Evolutionary conservation across 2,888 invertebrate genomes (phyloP).

Genomic region (Idaea dimidiata): DNA sequence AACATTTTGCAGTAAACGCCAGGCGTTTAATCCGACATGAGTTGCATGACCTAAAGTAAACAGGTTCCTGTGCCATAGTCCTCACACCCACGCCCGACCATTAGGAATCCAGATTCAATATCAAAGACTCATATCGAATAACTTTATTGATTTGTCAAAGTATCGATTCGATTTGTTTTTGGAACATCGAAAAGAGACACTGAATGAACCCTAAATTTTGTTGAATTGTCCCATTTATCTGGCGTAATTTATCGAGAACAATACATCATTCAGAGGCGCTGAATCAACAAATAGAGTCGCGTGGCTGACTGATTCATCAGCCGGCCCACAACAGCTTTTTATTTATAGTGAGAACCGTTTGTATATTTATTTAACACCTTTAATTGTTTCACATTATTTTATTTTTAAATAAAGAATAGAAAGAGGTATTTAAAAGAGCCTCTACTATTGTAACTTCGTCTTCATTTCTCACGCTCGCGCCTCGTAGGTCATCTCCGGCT

Average conservation of each 20-base stretch:
- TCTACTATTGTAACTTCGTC: constrained; percentile 31
- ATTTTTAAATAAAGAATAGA: constrained; percentile 18
- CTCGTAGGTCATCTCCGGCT: constrained; percentile 28
- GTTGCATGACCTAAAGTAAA: constrained; percentile 67
- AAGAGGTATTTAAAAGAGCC: constrained; percentile 25
- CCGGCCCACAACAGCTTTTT: constrained; percentile 21
- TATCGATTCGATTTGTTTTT: neutral
- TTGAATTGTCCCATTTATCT: constrained; percentile 29
- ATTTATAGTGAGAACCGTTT: constrained; percentile 26
- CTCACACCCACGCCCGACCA: constrained; percentile 60
- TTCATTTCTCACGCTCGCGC: constrained; percentile 47
- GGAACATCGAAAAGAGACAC: neutral
- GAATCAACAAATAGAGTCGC: constrained; percentile 48
- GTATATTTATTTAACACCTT: constrained; percentile 18
- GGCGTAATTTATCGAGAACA: constrained; percentile 46
- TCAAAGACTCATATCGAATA: constrained; percentile 3
- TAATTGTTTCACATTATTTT: constrained; percentile 10
- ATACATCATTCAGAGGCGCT: constrained; percentile 48
- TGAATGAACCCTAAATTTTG: neutral
- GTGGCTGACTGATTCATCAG: constrained; percentile 43
- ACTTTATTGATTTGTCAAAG: neutral
- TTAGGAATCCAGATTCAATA: constrained; percentile 46
- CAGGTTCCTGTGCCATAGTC: constrained; percentile 63
- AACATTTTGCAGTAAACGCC: constrained; percentile 50
- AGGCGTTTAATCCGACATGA: constrained; percentile 64